A percentile compares a stretch with the other conserved stretches of the same genome.
phyloP scores from a whole-genome alignment of 2,113 vertebrate species.

The Acanthisitta chloris region DNA sequence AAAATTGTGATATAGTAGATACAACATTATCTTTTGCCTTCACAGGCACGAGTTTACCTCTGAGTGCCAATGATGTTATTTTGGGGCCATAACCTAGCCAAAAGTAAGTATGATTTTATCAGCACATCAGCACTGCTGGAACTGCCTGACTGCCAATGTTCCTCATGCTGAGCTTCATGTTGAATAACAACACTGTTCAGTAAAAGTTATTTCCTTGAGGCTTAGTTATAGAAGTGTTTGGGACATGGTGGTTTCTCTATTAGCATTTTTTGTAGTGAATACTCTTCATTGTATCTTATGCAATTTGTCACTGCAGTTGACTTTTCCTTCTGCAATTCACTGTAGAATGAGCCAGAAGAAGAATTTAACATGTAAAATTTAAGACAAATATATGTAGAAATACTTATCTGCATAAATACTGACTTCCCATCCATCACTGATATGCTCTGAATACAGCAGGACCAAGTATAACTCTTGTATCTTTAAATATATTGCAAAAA shows the following conservation, averaged over 20 bases:
- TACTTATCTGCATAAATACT: not conserved
- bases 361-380: not conserved
- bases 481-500: not conserved
- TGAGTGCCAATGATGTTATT: not conserved
- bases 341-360: not conserved
- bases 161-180: not conserved
- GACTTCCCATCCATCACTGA: not conserved
- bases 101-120: not conserved
- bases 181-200: constrained; percentile 8
- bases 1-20: not conserved
- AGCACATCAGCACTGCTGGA: not conserved
- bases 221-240: not conserved
- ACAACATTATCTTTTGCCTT: not conserved
- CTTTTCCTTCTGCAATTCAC: not conserved
- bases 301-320: not conserved
- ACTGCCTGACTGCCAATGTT: not conserved
- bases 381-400: not conserved
- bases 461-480: not conserved
- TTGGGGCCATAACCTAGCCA: not conserved
- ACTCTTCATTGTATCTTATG: not conserved
- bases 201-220: not conserved
- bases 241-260: not conserved
- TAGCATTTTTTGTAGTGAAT: constrained; percentile 18
- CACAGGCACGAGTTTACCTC: not conserved
- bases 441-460: not conserved